Evolutionary conservation across 1,140 invertebrate species (phyloP), one percentile per base, ranked within the genome.

Genomic region (Tetraneura akinire): DNA sequence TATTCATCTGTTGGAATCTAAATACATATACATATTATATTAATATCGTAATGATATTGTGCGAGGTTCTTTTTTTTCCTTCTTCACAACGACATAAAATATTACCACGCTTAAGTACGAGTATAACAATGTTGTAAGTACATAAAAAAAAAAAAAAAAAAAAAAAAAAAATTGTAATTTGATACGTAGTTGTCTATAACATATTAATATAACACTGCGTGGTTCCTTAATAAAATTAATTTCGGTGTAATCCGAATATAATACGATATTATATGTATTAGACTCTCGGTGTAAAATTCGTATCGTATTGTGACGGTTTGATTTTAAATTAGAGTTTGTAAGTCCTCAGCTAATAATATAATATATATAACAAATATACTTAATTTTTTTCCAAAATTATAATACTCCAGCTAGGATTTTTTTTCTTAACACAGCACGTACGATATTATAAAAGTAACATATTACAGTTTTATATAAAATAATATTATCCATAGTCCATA

Each of bases 151-250:
- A 4, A 37, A 37, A 4, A n/a, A n/a, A 45, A 3, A 13, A 45
- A 62, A 78, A 78, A 76, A 74, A n/a, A 37, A 23, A 45, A 29
- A 62, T 18, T 57, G 74, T 42, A 47, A 78, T 62, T 42, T 47
- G 74, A 78, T 62, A 78, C 74, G 14, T 23, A 21, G 29, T 76
- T 21, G 51, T 57, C 71, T 37, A 32, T 57, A 45, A 66, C 42
- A 66, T 16, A 18, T 18, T 14, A 64, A 76, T 5, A 21, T 23
- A 21, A 42, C 26, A 76, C 53, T 42, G 51, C 13, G 45, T 42
- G 73, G 73, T 76, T 57, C 13, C 23, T 60, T 57, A 57, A 76
- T 45, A 60, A 76, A 76, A 60, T 76, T 16, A 62, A 78, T 45
- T 47, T 57, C 16, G 9, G 55, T 42, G 10, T 78, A 29, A 37